Conservation (phyloP, 1,140 invertebrate species). For the Dysdera silvatica region DNA sequence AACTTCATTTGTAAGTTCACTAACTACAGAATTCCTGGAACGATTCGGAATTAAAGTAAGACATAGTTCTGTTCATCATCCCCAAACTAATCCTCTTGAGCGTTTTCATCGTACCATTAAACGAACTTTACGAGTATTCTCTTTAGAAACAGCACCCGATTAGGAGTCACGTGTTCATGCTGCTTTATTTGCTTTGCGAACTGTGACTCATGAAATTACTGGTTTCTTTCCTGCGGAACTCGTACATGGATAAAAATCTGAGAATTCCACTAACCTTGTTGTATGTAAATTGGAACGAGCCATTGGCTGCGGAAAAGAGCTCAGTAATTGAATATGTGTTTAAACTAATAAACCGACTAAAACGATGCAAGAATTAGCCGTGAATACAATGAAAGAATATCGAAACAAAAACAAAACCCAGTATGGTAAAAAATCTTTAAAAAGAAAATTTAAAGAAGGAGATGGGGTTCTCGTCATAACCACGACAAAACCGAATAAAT, state of each 20-base stretch:
- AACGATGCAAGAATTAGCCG: not conserved
- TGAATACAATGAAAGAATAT: not conserved
- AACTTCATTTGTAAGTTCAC: not conserved
- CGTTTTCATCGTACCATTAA: not conserved
- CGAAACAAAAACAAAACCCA: not conserved
- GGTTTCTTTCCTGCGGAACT: conserved; percentile 1
- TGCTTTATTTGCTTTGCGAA: not conserved
- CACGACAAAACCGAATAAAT: not conserved
- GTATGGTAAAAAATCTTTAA: not conserved
- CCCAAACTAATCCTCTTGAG: not conserved
- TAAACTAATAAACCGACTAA: not conserved
- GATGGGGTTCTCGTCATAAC: not conserved
- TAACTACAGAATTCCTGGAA: not conserved
- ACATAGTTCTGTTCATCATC: not conserved
- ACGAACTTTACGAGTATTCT: not conserved
- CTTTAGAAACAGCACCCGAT: not conserved
- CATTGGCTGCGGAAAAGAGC: not conserved
- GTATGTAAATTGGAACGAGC: not conserved
- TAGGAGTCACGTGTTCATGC: not conserved
- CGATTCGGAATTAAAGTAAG: not conserved
- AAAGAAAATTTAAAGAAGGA: not conserved
- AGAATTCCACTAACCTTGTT: not conserved
- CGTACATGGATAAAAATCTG: conserved; percentile 1
- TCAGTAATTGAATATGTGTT: not conserved
- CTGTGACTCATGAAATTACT: not conserved